A percentile compares a stretch with the other conserved stretches of the same genome.
These are phyloP conservation scores for Calliopum simillimum DNA, from an alignment of 2,888 invertebrate genomes.

Conservation along the genomic window DNA sequence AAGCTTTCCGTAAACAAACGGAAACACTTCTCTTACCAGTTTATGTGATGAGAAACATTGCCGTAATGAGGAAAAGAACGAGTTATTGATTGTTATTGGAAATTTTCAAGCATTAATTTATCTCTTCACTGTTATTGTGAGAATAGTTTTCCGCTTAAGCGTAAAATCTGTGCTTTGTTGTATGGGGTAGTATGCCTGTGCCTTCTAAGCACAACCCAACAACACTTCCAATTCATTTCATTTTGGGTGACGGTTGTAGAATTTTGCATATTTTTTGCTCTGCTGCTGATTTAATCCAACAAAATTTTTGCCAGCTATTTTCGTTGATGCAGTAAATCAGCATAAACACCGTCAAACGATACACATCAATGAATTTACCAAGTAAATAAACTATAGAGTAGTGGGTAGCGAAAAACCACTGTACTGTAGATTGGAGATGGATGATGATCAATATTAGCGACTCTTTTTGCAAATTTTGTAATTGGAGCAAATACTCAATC, in stretches of 20 bases:
- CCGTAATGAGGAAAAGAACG: too few relatives aligned
- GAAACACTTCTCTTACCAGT: too few relatives aligned
- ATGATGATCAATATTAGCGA: too few relatives aligned
- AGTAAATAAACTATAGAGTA: conserved; percentile 26
- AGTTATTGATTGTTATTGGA: too few relatives aligned
- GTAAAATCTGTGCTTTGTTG: neutral
- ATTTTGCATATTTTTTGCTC: neutral
- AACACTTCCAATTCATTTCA: conserved; percentile 14
- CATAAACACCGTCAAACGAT: neutral
- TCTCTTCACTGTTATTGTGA: neutral
- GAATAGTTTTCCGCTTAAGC: neutral
- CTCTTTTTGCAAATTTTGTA: neutral
- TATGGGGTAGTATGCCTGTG: neutral
- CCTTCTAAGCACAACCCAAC: neutral
- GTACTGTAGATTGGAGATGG: too few relatives aligned
- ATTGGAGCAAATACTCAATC: conserved; percentile 20
- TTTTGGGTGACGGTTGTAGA: conserved; percentile 12
- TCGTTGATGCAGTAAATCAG: neutral
- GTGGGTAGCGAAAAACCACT: neutral
- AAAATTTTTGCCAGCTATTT: too few relatives aligned
- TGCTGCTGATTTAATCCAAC: conserved; percentile 13
- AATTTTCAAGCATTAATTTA: neutral
- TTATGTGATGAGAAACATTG: too few relatives aligned
- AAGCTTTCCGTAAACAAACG: too few relatives aligned
- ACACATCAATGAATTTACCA: conserved; percentile 31